phyloP scores from a whole-genome alignment of 2,888 invertebrate genomes.

The Trissonchulus sp. region DNA sequence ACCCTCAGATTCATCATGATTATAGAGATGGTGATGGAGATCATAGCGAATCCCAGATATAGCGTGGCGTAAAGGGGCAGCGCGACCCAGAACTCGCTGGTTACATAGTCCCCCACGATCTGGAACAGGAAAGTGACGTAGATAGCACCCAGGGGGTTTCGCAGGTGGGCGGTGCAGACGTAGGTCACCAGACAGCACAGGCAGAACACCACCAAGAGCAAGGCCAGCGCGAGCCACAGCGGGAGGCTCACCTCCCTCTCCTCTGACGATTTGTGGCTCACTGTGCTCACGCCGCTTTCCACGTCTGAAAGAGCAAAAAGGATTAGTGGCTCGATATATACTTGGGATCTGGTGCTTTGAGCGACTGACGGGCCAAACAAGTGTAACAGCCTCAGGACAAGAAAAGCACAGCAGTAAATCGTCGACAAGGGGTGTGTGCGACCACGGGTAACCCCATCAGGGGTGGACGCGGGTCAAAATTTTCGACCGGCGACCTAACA shows the following conservation, averaged over 20 bases:
- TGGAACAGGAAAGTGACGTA: neutral
- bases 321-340: too few species aligned
- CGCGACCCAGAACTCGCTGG: neutral
- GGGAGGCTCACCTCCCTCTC: neutral
- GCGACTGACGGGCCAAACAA: too few species aligned
- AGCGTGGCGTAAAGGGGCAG: neutral
- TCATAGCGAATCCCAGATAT: neutral
- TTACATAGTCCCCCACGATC: neutral
- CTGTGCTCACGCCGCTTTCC: too few species aligned
- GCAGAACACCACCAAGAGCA: neutral
- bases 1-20: neutral
- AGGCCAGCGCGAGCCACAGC: neutral
- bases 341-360: too few species aligned
- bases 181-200: neutral
- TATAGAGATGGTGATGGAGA: neutral
- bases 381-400: too few species aligned
- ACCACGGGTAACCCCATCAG: too few species aligned
- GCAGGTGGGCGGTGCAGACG: neutral
- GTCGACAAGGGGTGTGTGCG: too few species aligned
- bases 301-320: too few species aligned
- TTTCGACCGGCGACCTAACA: too few species aligned
- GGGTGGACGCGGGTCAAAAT: too few species aligned
- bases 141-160: neutral
- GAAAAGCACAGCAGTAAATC: too few species aligned
- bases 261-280: too few species aligned